Evolutionary conservation across 1,140 invertebrate species (phyloP).

Genomic region (Zophobas atratus): DNA sequence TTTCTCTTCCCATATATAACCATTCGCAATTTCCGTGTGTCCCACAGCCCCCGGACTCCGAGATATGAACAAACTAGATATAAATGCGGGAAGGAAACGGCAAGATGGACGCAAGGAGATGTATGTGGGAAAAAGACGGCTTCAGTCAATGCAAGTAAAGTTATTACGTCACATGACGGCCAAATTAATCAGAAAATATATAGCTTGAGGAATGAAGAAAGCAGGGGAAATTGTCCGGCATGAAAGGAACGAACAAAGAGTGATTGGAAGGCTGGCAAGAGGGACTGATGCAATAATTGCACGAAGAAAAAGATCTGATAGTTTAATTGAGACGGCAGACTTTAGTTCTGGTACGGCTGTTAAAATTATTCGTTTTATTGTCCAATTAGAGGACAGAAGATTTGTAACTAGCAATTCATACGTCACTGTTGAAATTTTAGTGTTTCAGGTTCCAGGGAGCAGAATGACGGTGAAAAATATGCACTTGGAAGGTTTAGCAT

Average conservation of each 20-base stretch:
- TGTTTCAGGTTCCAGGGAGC: too few relatives aligned
- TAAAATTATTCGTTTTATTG: too few relatives aligned
- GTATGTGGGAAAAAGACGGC: constrained; percentile 43
- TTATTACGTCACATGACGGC: constrained; percentile 54
- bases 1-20: constrained; percentile 45
- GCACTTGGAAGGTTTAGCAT: too few relatives aligned
- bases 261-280: constrained; percentile 10
- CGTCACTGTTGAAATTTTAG: too few relatives aligned
- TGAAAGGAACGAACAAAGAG: constrained; percentile 34
- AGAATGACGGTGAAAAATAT: too few relatives aligned
- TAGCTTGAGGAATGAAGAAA: constrained; percentile 44
- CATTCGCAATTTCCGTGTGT: constrained; percentile 49
- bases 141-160: constrained; percentile 50
- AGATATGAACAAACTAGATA: constrained; percentile 52
- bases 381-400: too few relatives aligned
- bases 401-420: too few relatives aligned
- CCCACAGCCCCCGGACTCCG: constrained; percentile 35
- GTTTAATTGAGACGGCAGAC: too few relatives aligned
- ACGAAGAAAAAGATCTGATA: not conserved
- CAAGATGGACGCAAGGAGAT: constrained; percentile 19
- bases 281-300: constrained; percentile 1
- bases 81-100: constrained; percentile 50
- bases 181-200: constrained; percentile 56
- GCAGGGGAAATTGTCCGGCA: constrained; percentile 46
- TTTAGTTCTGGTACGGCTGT: too few relatives aligned